Percentiles rank a stretch among this genome's conserved stretches.
These are phyloP conservation scores for Ganaspis brasiliensis DNA, from an alignment of 2,888 invertebrate genomes.

Conservation along the genomic window DNA sequence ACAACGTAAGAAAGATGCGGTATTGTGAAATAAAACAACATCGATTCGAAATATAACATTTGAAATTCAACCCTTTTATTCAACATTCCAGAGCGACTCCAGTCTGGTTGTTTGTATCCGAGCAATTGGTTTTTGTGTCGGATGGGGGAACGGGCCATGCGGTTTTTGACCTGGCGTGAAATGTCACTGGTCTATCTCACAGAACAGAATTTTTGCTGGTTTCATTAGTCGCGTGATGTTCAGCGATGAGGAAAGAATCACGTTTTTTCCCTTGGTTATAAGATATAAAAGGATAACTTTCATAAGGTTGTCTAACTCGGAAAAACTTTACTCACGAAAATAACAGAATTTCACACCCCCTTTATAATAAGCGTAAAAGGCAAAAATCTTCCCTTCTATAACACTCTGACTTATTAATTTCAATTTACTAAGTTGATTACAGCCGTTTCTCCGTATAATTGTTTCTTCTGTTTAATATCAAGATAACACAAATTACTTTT, in stretches of 20 bases:
- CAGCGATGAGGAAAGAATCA: conserved; percentile 12
- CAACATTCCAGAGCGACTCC: conserved; percentile 17
- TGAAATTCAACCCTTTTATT: conserved; percentile 35
- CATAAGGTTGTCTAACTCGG: neutral
- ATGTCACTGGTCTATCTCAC: conserved; percentile 37
- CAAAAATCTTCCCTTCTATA: neutral
- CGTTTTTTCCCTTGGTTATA: neutral
- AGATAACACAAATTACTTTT: too few relatives aligned
- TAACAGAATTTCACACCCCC: neutral
- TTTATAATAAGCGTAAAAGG: conserved; percentile 18
- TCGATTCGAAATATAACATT: conserved; percentile 22
- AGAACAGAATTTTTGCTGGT: conserved; percentile 23
- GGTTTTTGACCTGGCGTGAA: conserved; percentile 40
- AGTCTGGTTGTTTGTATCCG: conserved; percentile 2
- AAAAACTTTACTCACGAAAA: neutral
- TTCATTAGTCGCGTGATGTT: conserved; percentile 26
- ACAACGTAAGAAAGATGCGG: conserved; percentile 14
- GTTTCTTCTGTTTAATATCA: too few relatives aligned
- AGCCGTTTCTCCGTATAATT: neutral
- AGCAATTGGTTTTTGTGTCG: conserved; percentile 36
- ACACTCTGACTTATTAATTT: conserved; percentile 6
- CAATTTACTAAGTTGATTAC: conserved; percentile 8
- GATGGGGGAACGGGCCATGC: conserved; percentile 11
- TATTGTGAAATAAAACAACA: conserved; percentile 9
- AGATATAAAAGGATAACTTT: neutral